phyloP scores from a whole-genome alignment of 1,140 invertebrate species.

The Drosophila watanabei region DNA sequence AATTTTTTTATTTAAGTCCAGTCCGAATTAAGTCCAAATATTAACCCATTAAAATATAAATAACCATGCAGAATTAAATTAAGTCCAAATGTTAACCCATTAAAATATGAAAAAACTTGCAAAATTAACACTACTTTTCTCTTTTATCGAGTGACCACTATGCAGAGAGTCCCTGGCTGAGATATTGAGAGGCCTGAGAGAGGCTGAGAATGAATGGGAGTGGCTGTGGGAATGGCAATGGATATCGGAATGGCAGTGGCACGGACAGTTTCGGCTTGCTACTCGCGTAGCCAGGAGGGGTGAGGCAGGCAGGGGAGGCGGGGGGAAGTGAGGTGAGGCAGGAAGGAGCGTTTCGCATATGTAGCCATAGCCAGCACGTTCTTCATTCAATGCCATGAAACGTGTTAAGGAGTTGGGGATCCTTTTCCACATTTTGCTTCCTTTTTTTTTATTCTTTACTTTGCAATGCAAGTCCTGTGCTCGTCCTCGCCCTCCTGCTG shows the following conservation, averaged over 20 bases:
- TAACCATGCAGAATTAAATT: too few species aligned
- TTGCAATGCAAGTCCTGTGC: conserved; percentile 66
- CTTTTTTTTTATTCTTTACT: conserved; percentile 23
- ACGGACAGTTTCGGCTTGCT: conserved; percentile 50
- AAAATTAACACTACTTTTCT: neutral
- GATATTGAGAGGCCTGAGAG: conserved; percentile 11
- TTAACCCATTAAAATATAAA: too few species aligned
- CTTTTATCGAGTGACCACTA: neutral
- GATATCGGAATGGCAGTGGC: conserved; percentile 24
- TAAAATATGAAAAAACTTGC: neutral
- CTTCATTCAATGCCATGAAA: conserved; percentile 71
- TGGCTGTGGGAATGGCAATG: conserved; percentile 24
- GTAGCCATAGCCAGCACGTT: conserved; percentile 62
- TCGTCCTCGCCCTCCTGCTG: neutral
- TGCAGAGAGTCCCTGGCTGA: neutral
- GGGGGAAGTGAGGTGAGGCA: too few species aligned
- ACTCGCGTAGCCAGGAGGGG: conserved; percentile 26
- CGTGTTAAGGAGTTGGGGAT: conserved; percentile 73
- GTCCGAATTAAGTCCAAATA: too few species aligned
- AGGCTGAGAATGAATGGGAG: conserved; percentile 10
- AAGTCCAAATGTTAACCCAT: neutral
- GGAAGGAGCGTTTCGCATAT: conserved; percentile 26
- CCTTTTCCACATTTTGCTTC: neutral
- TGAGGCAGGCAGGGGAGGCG: neutral
- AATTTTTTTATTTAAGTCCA: too few species aligned